Base-by-base conservation (phyloP, 2,113 vertebrate genomes). In the Psephotus haematonotus region DNA sequence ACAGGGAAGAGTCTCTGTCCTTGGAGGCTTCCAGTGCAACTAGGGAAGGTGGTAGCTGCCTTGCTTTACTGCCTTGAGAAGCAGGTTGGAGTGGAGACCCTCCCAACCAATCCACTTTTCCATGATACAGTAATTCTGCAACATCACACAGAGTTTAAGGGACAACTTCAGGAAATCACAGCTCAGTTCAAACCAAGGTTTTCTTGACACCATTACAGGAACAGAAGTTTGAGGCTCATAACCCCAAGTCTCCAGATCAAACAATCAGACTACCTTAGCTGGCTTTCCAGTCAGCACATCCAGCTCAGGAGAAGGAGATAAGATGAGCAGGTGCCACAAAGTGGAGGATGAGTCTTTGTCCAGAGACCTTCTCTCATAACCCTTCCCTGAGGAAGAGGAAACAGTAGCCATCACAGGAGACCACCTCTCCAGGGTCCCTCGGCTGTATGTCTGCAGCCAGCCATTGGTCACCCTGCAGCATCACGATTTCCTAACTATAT, bases 341-440 rank as follows among this genome's bases (percentile, higher is more conserved):
- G 16, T n/a, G 27, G 44, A 11, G 69, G 64, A 17, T 46, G 29
- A 5, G 1, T 69, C 60, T 72, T 84, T 29, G 20, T 55, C 27
- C 47, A 59, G 39, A 89, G 17, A 62, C 7, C 24, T 53, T 44
- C 52, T 57, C 25, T 91, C 4, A 3, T 35, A 88, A n/a, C 6
- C 14, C 11, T 76, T 91, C 22, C 60, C 74, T 0, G 1, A 84
- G 29, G 46, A 91, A 84, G 11, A 49, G 8, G 17, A 74, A 82
- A 69, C 0, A 2, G 11, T 28, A 12, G 31, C 15, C 31, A 49
- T n/a, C 7, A 29, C 1, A 2, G 31, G 27, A 76, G 13, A 35
- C 16, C 2, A 0, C 31, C 31, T 59, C 20, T 33, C 24, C 77
- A 37, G 49, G 0, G 0, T 18, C n/a, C 60, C 72, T 80, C 53